Evolutionary conservation across 1,140 invertebrate species (phyloP).

Genomic region (Hormaphis cornu): DNA sequence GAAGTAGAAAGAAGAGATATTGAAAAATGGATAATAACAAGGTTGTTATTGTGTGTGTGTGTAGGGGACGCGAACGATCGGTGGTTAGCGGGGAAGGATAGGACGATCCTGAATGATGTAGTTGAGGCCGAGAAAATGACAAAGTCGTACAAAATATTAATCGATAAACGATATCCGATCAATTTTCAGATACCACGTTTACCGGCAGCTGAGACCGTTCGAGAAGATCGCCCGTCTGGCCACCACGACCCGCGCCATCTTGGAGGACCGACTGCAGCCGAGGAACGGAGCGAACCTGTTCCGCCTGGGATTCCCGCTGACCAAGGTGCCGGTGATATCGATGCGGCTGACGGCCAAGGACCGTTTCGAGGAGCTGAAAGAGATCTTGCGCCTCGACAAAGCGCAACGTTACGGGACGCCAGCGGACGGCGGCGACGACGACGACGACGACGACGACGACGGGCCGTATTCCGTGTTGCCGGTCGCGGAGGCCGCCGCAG

Average conservation of each 20-base stretch:
- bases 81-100: no score
- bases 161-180: no score
- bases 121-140: no score
- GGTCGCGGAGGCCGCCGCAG: neutral
- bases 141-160: no score
- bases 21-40: no score
- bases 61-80: no score
- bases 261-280: neutral
- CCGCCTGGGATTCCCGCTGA: neutral
- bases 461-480: neutral
- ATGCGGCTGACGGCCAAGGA: constrained; percentile 19
- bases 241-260: neutral
- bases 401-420: neutral
- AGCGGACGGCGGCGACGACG: neutral
- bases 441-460: neutral
- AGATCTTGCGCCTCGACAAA: neutral
- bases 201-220: neutral
- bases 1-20: no score
- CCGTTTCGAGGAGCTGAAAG: neutral
- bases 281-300: neutral
- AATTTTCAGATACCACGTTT: constrained; percentile 1
- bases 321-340: neutral
- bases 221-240: constrained; percentile 15
- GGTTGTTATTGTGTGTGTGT: no score
- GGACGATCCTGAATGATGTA: no score